Conservation (phyloP, 2,113 vertebrate genomes). For the Vombatus ursinus region DNA sequence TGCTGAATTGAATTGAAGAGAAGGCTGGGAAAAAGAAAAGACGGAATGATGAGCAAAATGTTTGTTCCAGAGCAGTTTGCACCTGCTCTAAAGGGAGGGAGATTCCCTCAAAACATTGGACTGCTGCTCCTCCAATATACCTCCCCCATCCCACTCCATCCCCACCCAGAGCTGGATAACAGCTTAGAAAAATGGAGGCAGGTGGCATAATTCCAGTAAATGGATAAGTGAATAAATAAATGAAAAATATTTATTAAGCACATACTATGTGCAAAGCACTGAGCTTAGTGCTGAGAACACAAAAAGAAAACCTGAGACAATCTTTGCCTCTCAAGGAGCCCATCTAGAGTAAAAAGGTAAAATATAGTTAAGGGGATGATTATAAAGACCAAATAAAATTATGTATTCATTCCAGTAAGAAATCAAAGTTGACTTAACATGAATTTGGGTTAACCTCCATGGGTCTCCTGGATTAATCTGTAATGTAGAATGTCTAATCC, state of each 20-base stretch:
- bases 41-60: not conserved
- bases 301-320: not conserved
- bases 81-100: not conserved
- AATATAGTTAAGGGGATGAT: not conserved
- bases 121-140: not conserved
- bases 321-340: not conserved
- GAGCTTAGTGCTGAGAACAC: not conserved
- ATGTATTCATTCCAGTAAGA: not conserved
- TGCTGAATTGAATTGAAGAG: not conserved
- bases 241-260: not conserved
- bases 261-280: not conserved
- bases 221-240: not conserved
- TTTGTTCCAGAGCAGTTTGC: not conserved
- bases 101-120: not conserved
- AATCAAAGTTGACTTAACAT: not conserved
- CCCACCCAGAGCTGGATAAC: not conserved
- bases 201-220: not conserved
- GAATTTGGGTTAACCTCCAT: not conserved
- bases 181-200: not conserved
- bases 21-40: not conserved
- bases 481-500: not conserved
- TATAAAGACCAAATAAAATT: not conserved
- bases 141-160: not conserved
- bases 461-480: not conserved
- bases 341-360: not conserved